Conservation (phyloP, 2,113 vertebrate genomes). For the Rhineura floridana region DNA sequence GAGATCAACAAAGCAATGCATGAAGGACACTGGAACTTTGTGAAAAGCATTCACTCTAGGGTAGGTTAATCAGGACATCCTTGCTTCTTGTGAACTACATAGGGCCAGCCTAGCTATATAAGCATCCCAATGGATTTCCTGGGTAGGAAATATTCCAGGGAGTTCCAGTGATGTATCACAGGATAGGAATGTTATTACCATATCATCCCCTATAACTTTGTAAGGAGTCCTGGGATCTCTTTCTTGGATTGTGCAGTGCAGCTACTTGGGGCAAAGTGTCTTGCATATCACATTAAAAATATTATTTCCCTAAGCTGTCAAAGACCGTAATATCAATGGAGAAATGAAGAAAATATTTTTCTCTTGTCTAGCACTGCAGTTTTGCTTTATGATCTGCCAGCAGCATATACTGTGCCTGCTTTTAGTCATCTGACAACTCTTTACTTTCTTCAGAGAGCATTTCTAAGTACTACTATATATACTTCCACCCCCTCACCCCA, state of each 20-base stretch:
- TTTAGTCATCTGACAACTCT: background rate
- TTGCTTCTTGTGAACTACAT: background rate
- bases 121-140: background rate
- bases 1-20: constrained; percentile 62
- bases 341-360: background rate
- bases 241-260: background rate
- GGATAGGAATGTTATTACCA: background rate
- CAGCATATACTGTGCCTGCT: background rate
- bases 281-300: background rate
- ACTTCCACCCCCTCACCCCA: background rate
- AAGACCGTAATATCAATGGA: background rate
- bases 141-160: background rate
- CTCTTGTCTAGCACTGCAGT: background rate
- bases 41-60: constrained; percentile 63
- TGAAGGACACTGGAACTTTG: constrained; percentile 61
- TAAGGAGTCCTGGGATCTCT: background rate
- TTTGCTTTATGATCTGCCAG: background rate
- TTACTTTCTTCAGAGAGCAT: background rate
- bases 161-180: background rate
- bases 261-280: background rate
- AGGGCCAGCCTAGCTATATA: background rate
- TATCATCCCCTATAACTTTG: background rate
- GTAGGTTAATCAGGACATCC: constrained; percentile 35
- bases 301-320: background rate
- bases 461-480: background rate